Conservation (phyloP, 2,797 vertebrate species). For the Sorex maritimensis region DNA sequence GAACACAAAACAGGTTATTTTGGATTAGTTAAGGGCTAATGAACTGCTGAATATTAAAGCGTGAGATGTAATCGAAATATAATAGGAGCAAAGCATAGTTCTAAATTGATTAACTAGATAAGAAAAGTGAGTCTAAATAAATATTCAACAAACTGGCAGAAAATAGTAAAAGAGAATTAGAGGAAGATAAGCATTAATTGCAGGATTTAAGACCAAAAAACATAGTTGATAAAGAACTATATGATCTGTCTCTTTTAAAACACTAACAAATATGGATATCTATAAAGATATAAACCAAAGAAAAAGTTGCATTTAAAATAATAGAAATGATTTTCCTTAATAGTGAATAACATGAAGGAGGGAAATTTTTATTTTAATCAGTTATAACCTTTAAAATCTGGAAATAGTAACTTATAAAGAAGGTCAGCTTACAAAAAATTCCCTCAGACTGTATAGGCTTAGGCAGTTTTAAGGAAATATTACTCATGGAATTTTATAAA, state of each 20-base stretch:
- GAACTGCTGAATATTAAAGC: not conserved
- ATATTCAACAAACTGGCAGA: constrained; percentile 27
- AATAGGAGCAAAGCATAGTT: constrained; percentile 44
- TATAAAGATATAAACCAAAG: constrained; percentile 33
- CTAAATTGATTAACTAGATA: constrained; percentile 39
- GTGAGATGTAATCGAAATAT: constrained; percentile 1
- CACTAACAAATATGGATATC: not conserved
- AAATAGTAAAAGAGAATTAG: constrained; percentile 15
- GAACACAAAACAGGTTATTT: not conserved
- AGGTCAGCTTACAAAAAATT: constrained; percentile 23
- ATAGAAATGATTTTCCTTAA: no score
- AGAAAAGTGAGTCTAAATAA: constrained; percentile 7
- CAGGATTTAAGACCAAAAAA: not conserved
- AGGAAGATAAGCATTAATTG: not conserved
- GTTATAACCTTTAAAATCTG: constrained; percentile 39
- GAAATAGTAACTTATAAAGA: constrained; percentile 40
- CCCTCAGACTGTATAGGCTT: not conserved
- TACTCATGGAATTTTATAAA: constrained; percentile 49
- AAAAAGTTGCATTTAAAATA: no score
- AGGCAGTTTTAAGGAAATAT: constrained; percentile 9
- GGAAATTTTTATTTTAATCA: constrained; percentile 5
- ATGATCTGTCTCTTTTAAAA: constrained; percentile 57
- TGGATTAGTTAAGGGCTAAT: not conserved
- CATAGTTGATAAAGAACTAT: constrained; percentile 24
- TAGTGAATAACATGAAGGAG: not conserved